Base-by-base conservation (phyloP, 2,113 vertebrate genomes). In the Sceloporus tristichus region DNA sequence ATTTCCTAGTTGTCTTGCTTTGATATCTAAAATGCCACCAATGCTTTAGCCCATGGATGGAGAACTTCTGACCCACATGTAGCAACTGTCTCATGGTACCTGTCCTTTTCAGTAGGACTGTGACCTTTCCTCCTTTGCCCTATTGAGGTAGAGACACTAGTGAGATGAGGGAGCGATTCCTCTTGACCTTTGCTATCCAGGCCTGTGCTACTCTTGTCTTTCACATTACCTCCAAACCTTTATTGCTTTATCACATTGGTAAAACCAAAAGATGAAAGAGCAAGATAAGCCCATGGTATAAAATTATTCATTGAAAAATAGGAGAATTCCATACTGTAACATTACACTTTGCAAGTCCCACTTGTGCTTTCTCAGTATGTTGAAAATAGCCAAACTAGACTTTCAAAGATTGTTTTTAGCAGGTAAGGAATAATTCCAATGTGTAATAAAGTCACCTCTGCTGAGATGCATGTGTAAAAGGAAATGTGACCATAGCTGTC, bases 381-480 rank as follows among this genome's bases (percentile, higher is more conserved):
- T 16, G 59, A 14, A 62, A 62, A 62, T 11, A 19, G 40, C 68
- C 70, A 48, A 84, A 48, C 42, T 9, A 84, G 82, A 54, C 9
- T 79, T 68, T 79, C 42, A 27, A 66, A 48, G 25, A 18, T 42
- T n/a, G 38, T 62, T 76, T 62, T 54, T 62, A 70, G 8, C 65
- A 79, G 1, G 19, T 79, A 23, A 48, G 21, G 16, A 48, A n/a
- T 8, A 21, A 79, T 79, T 25, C 62, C 79, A 40, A 48, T 78
- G 42, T 3, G 29, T 68, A 87, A 71, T 56, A 81, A 59, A 74
- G 18, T 73, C 18, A 56, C 68, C 34, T 81, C 68, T 7, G 21
- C 27, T 87, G 54, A 75, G 79, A 75, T 62, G 70, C 38, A 75
- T 53, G 13, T 4, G 4, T 75, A 81, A 82, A 87, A 75, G 34